Base-by-base conservation (phyloP, 2,888 invertebrate species). In the Branchipolynoe longqiensis region DNA sequence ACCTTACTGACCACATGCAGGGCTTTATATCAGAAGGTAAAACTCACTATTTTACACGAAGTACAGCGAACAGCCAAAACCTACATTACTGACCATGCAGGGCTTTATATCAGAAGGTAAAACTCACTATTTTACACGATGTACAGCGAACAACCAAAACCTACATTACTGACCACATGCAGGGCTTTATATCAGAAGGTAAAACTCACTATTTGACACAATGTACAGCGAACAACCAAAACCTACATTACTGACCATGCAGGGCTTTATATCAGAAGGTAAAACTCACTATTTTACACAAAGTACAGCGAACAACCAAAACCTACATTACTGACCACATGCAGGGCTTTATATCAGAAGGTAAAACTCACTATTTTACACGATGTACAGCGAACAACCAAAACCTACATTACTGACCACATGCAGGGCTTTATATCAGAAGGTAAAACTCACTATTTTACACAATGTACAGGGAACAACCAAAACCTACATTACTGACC, bases 141-240 rank as follows among this genome's bases (percentile, higher is more conserved):
- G 90, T 92, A 22, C 91, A 92, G 64, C 89, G 92, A 86, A 89
- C 91, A 40, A 88, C 91, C 28, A 90, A 91, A 82, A 91, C 90
- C 78, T 90, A 91, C 83, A 86, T 89, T 40, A 78, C 85, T 1
- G 90, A 91, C 18, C 85, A 89, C n/a, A 93, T 93, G 93, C 89
- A 90, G 78, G 93, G 93, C 8, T 93, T 93, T 87, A 91, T 94
- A 48, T 93, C 93, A 54, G 93, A 94, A 91, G 93, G 93, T 93
- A 89, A 64, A 38, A 41, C 14, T 62, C 14, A n/a, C 58, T 58
- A 14, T 28, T 48, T 62, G 33, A 22, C 88, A 92, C 92, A 92
- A 92, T 88, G 90, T 92, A 22, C 91, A 92, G 62, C 89, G 92
- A 86, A 89, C 91, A 48, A 88, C 91, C 25, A 90, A 90, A 81